Base-by-base conservation (phyloP, 2,888 invertebrate species). In the Polydrusus tereticollis region DNA sequence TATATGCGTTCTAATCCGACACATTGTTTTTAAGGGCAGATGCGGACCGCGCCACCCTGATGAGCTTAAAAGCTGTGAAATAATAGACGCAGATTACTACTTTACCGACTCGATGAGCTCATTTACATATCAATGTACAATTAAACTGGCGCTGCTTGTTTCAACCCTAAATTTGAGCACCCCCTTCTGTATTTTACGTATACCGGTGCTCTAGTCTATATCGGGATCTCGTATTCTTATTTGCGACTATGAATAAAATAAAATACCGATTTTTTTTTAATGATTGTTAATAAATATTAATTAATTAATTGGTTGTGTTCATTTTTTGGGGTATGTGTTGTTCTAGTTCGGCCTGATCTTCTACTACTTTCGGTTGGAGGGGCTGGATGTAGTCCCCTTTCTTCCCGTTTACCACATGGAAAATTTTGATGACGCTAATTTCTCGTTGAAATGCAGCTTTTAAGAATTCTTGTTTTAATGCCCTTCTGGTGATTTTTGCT, bases 81-180 rank as follows among this genome's bases (percentile, higher is more conserved):
- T 85, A 85, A 85, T 84, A 83, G 83, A 82, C 82, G 80, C 82
- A 83, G 84, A 85, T 84, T 85, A 85, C 82, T 83, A 83, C 83
- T 83, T 83, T 83, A 82, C 82, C 83, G 79, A 82, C 77, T 82
- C 82, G 82, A 83, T 83, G 83, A 82, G 78, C 83, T 80, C 79
- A 85, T 85, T 85, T 85, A 83, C 85, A 85, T 85, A 84, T 85
- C 83, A 85, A 85, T 85, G 83, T 82, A 85, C 84, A 85, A 85
- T 85, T 85, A 85, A 63, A 38, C 63, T 47, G 45, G 83, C 79
- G 80, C 83, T 83, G 82, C 82, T 84, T 81, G 81, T 81, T 82
- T 72, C 67, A 63, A 63, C 72, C 72, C 72, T 63, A 62, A 72
- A 60, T 67, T 57, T 33, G 36, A 10, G 2, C 8, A 23, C 47